Base-by-base conservation (phyloP, 1,140 invertebrate genomes). In the Monomorium pharaonis region DNA sequence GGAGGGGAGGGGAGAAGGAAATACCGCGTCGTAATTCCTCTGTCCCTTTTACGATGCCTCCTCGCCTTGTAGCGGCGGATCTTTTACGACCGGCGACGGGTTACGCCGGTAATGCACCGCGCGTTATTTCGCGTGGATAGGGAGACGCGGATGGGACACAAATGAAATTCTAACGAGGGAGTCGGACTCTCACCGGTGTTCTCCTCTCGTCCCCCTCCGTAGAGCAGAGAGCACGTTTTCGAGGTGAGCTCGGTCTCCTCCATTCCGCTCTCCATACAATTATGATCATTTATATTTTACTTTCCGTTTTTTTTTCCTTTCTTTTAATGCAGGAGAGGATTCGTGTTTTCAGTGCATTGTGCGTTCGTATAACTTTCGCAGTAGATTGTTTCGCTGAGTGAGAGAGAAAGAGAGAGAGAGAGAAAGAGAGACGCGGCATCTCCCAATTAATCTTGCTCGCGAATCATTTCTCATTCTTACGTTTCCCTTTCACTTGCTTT, bases 101-200 rank as follows among this genome's bases (percentile, higher is more conserved):
- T 47, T 58, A 44, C 67, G n/a, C 27, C 49, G 58, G 21, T 33
- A 21, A 63, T 33, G 44, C n/a, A n/a, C n/a, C n/a, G n/a, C n/a
- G n/a, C 33, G 78, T 44, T 58, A 47, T 21, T 47, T 58, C 51
- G 37, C 67, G 27, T 18, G 58, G 51, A 83, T 58, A 83, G 44
- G n/a, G 51, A 83, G 51, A 83, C 51, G 65, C 67, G 44, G 27
- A 83, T 83, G 78, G 58, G 60, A 44, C 49, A 44, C 69, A 72
- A 81, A 83, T 83, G 78, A 83, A 83, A 83, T 83, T 74, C 78
- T 60, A 74, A 81, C 67, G 51, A 58, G 63, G 33, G 27, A 49
- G 27, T 27, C 16, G 24, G 74, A 37, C 37, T 44, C 78, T 18
- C 30, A 12, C 18, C n/a, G 33, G 7, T 24, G 18, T 33, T 18